These are phyloP conservation scores for Oasisia sp. DNA, from an alignment of 2,888 invertebrate species.

Conservation along the genomic window DNA sequence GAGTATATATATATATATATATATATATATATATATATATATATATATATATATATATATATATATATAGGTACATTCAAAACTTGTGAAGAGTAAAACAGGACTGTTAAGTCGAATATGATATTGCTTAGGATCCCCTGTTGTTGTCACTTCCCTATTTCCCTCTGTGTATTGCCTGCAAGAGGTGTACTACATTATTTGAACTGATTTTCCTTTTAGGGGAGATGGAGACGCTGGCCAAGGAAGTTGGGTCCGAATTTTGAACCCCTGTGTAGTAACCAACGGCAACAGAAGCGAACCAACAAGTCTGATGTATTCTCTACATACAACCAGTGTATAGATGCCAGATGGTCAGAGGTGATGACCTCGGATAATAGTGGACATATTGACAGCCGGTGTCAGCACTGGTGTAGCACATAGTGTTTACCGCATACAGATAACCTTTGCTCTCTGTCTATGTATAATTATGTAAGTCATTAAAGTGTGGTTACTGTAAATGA, in stretches of 20 bases:
- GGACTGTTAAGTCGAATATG: too few species aligned
- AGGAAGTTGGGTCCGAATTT: not conserved
- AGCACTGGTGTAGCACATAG: not conserved
- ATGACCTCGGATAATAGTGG: not conserved
- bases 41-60: too few species aligned
- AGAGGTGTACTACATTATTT: not conserved
- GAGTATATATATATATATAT: too few species aligned
- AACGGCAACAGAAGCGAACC: not conserved
- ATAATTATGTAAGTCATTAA: not conserved
- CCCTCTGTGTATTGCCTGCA: not conserved
- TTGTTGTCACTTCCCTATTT: too few species aligned
- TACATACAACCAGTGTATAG: not conserved
- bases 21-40: too few species aligned
- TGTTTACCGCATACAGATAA: not conserved
- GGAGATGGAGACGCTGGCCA: not conserved
- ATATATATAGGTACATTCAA: too few species aligned
- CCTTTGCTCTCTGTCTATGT: not conserved
- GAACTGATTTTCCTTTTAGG: not conserved
- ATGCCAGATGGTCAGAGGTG: not conserved
- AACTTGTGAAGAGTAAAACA: too few species aligned
- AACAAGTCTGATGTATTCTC: not conserved
- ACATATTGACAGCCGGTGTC: not conserved
- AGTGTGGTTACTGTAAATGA: not conserved
- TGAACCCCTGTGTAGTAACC: not conserved
- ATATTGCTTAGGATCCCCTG: too few species aligned